These are phyloP conservation scores for Passerculus sandwichensis DNA, from an alignment of 2,797 vertebrate species.

Conservation along the genomic window DNA sequence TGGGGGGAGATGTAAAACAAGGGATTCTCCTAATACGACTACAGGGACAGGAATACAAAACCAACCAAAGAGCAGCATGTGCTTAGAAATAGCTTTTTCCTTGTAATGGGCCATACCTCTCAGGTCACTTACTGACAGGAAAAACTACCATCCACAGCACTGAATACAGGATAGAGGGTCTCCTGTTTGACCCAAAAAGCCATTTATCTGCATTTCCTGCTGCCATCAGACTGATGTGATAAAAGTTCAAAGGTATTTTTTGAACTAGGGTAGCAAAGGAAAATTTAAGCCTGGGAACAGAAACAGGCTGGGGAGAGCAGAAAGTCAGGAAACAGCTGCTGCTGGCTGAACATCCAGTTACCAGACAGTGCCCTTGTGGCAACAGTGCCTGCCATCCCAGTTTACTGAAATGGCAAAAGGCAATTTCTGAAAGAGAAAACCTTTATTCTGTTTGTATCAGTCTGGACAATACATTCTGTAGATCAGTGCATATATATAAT, in stretches of 20 bases:
- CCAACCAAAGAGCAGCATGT: not conserved
- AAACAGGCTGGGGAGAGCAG: conserved; percentile 10
- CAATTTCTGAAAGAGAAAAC: not conserved
- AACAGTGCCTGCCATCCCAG: not conserved
- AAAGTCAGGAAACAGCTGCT: conserved; percentile 62
- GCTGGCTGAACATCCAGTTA: conserved; percentile 40
- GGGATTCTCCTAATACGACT: not conserved
- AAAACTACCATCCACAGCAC: not conserved
- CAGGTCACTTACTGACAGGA: not conserved
- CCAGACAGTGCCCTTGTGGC: not conserved
- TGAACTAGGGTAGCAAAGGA: conserved; percentile 41
- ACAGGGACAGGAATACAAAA: not conserved
- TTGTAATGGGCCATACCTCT: not conserved
- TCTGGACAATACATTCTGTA: not conserved
- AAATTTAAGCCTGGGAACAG: conserved; percentile 60
- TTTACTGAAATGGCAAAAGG: not conserved
- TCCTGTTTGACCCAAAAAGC: conserved; percentile 41
- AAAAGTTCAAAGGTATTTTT: conserved; percentile 70
- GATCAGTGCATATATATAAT: not conserved
- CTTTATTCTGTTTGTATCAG: not conserved
- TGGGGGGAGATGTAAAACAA: not conserved
- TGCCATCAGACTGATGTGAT: conserved; percentile 30
- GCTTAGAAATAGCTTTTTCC: not conserved
- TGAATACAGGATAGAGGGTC: not conserved
- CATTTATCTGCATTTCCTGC: conserved; percentile 65